phyloP scores from a whole-genome alignment of 2,797 vertebrate genomes.

The Xyrichtys novacula region DNA sequence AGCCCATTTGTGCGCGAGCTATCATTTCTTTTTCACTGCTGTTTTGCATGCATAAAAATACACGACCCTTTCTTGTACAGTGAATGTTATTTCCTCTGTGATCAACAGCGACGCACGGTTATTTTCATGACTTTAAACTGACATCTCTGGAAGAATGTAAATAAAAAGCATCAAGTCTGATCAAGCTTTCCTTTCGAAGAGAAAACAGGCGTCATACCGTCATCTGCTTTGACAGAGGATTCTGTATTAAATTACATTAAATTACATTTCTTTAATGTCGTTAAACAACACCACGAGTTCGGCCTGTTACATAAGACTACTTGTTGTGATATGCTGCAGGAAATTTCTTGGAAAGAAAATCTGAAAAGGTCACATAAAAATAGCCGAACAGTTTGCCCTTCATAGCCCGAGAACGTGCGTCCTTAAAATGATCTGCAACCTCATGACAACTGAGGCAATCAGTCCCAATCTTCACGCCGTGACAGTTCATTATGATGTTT shows the following conservation, averaged over 20 bases:
- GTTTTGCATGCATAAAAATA: background rate
- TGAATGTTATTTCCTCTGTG: no score
- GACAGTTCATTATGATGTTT: constrained; percentile 88
- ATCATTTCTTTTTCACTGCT: background rate
- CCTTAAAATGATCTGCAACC: constrained; percentile 59
- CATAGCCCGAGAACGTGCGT: constrained; percentile 37
- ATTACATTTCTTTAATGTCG: background rate
- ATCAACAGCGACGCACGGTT: no score
- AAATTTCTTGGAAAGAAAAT: constrained; percentile 19
- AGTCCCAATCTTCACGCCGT: constrained; percentile 73
- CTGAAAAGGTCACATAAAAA: constrained; percentile 4
- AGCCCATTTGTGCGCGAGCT: constrained; percentile 10
- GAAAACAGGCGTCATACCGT: background rate
- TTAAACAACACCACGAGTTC: background rate
- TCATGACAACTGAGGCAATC: constrained; percentile 73
- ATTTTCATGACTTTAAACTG: background rate
- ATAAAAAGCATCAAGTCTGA: background rate
- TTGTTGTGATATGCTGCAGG: constrained; percentile 2
- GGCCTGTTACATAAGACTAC: constrained; percentile 1
- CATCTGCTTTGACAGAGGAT: constrained; percentile 1
- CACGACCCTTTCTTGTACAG: background rate
- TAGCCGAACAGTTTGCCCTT: constrained; percentile 58
- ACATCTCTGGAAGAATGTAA: constrained; percentile 3
- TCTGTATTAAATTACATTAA: background rate
- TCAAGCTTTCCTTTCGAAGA: background rate